phyloP scores from a whole-genome alignment of 1,140 invertebrate genomes.

The Calephelis nemesis region DNA sequence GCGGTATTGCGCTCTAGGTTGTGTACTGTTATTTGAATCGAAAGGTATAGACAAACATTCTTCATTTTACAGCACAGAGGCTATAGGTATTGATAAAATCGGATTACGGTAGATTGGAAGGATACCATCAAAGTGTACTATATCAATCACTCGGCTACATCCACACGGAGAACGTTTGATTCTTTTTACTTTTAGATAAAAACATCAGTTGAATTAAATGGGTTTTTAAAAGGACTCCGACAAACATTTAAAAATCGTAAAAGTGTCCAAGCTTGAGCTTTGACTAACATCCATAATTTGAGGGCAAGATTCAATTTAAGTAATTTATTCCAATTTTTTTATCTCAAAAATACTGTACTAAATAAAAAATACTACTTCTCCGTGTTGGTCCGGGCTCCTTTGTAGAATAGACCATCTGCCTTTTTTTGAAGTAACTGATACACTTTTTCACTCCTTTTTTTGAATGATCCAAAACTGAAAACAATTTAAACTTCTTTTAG shows the following conservation, averaged over 20 bases:
- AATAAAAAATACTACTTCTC: too few relatives aligned
- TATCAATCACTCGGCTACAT: conserved; percentile 38
- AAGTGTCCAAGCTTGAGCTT: not conserved
- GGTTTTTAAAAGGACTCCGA: not conserved
- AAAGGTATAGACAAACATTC: conserved; percentile 19
- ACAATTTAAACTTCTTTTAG: too few relatives aligned
- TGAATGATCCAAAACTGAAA: too few relatives aligned
- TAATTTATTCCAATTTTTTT: too few relatives aligned
- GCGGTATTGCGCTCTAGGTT: too few relatives aligned
- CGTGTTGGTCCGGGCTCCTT: too few relatives aligned
- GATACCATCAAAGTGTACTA: conserved; percentile 22
- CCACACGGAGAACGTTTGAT: conserved; percentile 26
- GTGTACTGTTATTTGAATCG: too few relatives aligned
- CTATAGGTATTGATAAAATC: conserved; percentile 46
- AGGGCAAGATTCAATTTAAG: not conserved
- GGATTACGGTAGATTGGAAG: conserved; percentile 42
- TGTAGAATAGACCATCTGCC: too few relatives aligned
- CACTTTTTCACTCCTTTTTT: too few relatives aligned
- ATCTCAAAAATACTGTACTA: too few relatives aligned
- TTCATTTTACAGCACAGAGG: conserved; percentile 34
- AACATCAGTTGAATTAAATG: not conserved
- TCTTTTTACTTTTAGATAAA: not conserved
- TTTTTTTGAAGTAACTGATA: too few relatives aligned
- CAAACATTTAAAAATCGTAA: not conserved
- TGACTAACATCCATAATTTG: not conserved